Percentiles rank a stretch among this genome's conserved stretches.
Conservation (phyloP, 2,797 vertebrate species). For the Lutra lutra region DNA sequence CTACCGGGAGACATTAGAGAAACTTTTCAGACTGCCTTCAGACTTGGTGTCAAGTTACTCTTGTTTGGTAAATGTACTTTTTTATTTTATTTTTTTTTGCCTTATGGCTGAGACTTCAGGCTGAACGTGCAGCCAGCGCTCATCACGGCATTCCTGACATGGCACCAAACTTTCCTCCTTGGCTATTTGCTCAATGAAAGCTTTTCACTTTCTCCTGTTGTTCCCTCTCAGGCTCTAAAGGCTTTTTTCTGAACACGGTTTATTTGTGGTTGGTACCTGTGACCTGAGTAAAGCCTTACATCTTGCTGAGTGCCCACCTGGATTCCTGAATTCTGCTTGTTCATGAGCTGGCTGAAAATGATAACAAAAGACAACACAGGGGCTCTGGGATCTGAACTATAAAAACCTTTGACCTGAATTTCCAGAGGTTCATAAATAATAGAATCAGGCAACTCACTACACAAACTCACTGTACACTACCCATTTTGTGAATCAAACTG, state of each 20-base stretch:
- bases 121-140: not conserved
- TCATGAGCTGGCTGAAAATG: not conserved
- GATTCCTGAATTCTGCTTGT: not conserved
- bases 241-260: not conserved
- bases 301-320: not conserved
- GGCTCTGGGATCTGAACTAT: not conserved
- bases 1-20: not conserved
- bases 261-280: not conserved
- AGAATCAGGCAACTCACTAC: not conserved
- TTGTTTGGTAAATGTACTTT: not conserved
- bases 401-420: constrained; percentile 21
- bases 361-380: not conserved
- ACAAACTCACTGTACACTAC: not conserved
- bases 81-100: not conserved
- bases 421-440: constrained; percentile 19
- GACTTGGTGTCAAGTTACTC: too few relatives aligned
- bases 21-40: not conserved
- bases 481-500: not conserved
- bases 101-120: not conserved
- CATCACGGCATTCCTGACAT: not conserved
- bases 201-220: not conserved
- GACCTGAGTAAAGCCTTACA: not conserved
- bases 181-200: not conserved
- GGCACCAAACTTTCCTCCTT: not conserved
- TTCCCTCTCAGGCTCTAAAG: not conserved